Conservation (phyloP, 1,140 invertebrate species). For the Saxidomus purpurata region DNA sequence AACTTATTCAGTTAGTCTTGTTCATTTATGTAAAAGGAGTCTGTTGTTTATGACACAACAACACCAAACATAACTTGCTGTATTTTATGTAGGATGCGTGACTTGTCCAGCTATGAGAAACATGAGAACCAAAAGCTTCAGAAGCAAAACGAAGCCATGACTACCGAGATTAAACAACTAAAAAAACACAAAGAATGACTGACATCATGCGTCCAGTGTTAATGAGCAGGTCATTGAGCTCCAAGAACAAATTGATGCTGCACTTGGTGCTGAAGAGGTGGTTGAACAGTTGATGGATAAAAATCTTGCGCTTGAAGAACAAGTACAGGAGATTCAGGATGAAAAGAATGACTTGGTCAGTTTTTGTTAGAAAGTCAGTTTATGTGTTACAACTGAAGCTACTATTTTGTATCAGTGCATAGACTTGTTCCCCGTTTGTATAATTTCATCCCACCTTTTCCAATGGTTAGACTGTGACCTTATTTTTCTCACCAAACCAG, state of each 20-base stretch:
- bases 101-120: constrained; percentile 97
- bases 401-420: no score
- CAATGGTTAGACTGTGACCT: no score
- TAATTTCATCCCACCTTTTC: no score
- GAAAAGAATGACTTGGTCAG: constrained; percentile 89
- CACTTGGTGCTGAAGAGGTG: constrained; percentile 99
- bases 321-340: constrained; percentile 91
- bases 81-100: constrained; percentile 91
- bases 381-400: no score
- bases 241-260: constrained; percentile 98
- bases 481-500: no score
- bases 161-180: constrained; percentile 94
- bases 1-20: no score
- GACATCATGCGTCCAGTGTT: constrained; percentile 92
- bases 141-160: constrained; percentile 96
- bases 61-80: background rate
- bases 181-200: constrained; percentile 91
- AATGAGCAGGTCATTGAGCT: constrained; percentile 97
- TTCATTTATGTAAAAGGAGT: no score
- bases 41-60: no score
- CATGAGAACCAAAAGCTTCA: constrained; percentile 95
- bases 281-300: constrained; percentile 97
- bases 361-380: no score
- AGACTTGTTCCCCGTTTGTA: no score
- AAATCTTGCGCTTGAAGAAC: constrained; percentile 98